phyloP scores from a whole-genome alignment of 2,113 vertebrate species.

The Delphinus delphis region DNA sequence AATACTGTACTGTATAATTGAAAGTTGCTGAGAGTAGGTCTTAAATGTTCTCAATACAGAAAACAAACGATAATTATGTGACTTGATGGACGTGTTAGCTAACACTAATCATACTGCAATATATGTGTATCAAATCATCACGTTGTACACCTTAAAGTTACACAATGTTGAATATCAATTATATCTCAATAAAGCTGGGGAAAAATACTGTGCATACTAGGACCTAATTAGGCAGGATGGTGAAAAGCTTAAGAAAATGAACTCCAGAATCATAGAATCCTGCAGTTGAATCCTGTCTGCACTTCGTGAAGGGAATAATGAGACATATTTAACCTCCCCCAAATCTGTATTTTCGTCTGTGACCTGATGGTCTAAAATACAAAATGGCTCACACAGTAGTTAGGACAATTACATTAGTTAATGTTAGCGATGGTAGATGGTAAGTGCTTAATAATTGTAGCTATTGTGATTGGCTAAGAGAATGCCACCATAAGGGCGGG shows the following conservation, averaged over 20 bases:
- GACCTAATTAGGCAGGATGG: not conserved
- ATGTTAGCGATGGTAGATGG: not conserved
- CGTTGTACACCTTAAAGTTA: not conserved
- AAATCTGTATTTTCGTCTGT: not conserved
- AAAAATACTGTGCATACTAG: not conserved
- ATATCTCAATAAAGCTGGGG: not conserved
- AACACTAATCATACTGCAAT: not conserved
- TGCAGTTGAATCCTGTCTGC: not conserved
- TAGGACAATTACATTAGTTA: not conserved
- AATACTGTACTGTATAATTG: not conserved
- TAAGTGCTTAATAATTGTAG: not conserved
- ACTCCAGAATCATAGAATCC: not conserved
- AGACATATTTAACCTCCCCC: not conserved
- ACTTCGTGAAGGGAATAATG: not conserved
- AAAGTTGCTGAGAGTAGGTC: not conserved
- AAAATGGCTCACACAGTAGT: not conserved
- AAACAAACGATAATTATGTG: not conserved
- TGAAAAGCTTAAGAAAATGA: not conserved
- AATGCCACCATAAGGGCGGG: not conserved
- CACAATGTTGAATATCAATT: not conserved
- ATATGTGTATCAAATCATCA: not conserved
- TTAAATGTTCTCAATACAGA: not conserved
- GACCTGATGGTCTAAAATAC: not conserved
- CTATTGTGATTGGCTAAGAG: not conserved
- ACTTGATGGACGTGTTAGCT: not conserved